Percentiles rank a stretch among this genome's conserved stretches.
Evolutionary conservation across 2,113 vertebrate genomes (phyloP).

Genomic region (Oreamnos americanus): DNA sequence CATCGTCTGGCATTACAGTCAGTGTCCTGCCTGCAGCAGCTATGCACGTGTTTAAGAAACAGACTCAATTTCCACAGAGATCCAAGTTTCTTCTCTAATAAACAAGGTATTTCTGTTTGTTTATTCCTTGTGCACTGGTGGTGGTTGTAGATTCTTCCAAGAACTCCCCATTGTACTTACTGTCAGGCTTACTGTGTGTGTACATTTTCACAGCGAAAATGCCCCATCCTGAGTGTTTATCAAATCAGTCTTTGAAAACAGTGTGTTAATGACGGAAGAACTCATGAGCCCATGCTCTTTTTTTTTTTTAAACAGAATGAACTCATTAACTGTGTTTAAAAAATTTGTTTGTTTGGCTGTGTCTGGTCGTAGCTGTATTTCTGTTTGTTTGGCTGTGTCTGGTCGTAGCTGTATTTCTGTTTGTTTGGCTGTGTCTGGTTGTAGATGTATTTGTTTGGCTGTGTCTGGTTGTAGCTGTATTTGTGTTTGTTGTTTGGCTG

Average conservation of each 20-base stretch:
- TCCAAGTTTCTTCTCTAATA: slow-evolving; percentile 90
- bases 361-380: too few relatives aligned
- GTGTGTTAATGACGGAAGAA: background rate
- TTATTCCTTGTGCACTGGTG: background rate
- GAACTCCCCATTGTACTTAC: background rate
- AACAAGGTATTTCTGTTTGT: slow-evolving; percentile 84
- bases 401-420: too few relatives aligned
- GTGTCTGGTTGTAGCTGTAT: background rate
- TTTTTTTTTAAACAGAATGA: background rate
- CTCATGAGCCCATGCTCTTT: too few relatives aligned
- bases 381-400: too few relatives aligned
- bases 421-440: too few relatives aligned
- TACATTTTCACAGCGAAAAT: background rate
- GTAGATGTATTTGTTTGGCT: background rate
- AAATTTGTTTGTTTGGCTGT: background rate
- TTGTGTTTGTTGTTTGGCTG: too few relatives aligned
- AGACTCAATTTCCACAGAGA: slow-evolving; percentile 94
- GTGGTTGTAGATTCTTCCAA: background rate
- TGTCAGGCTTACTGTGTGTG: background rate
- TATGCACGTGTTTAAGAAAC: slow-evolving; percentile 87
- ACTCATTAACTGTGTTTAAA: background rate
- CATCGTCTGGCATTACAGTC: slow-evolving; percentile 86
- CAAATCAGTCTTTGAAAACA: background rate
- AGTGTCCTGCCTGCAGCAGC: slow-evolving; percentile 89
- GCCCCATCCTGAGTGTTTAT: background rate